Base-by-base conservation (phyloP, 2,113 vertebrate species). In the Mustela lutreola region DNA sequence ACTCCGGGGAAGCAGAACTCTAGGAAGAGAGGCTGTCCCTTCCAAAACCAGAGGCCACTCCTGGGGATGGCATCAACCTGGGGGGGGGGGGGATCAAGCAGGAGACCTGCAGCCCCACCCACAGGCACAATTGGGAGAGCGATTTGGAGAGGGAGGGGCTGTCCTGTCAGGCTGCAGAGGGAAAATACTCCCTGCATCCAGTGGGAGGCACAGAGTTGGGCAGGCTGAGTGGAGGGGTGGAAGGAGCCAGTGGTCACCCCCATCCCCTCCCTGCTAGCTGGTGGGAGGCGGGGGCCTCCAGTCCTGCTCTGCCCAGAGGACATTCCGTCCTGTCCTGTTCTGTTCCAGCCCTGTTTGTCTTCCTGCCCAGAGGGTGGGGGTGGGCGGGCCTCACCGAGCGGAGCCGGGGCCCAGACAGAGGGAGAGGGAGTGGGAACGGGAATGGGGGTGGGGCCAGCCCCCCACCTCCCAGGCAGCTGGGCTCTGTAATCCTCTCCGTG, bases 281-380 rank as follows among this genome's bases (percentile, higher is more conserved):
- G 56, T 28, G 91, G 93, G 76, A 91, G 79, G 95, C 91, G 91
- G 91, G 95, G 97, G 95, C 97, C 97, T 96, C 94, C 93, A 50
- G 80, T 75, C 94, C 96, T 33, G 83, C 81, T 91, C 95, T 65
- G 83, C 89, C 91, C 76, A 63, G 92, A 97, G 98, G 98, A 98
- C 98, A 98, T 98, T 98, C 97, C 92, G 97, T 98, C 96, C 98
- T 94, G 97, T 97, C 70, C 97, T 15, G 50, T 65, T 86, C 95
- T 65, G 83, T 97, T 90, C 95, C 94, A 97, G 83, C 95, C 88
- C 94, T 97, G 97, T 98, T 97, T 98, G 98, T 98, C 96, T 98
- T 98, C 97, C 97, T 97, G 98, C 98, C 96, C 85, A 90, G 95
- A 97, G 96, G 96, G 93, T 88, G 89, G 97, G 97, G 95, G 94